Conservation (phyloP, 1,140 invertebrate species). For the Cylas formicarius region DNA sequence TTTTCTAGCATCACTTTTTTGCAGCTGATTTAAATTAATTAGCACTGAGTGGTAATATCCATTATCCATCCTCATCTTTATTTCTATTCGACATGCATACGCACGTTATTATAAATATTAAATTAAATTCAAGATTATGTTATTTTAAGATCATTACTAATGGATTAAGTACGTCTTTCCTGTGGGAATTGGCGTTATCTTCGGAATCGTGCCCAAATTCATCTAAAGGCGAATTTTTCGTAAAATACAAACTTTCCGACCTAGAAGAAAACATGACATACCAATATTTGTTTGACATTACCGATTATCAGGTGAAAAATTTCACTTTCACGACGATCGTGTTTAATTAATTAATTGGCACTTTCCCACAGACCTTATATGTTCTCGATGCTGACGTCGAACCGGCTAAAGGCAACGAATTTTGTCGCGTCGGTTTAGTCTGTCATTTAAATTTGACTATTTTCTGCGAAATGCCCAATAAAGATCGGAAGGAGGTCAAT, state of each 20-base stretch:
- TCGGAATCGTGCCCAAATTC: conserved; percentile 15
- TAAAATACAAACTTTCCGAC: conserved; percentile 42
- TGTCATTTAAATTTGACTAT: conserved; percentile 63
- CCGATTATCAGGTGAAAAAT: conserved; percentile 55
- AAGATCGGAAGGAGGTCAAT: conserved; percentile 23
- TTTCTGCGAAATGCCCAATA: conserved; percentile 13
- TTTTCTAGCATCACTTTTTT: too few species aligned
- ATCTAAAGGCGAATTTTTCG: conserved; percentile 33
- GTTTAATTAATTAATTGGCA: too few species aligned
- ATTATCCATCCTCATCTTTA: too few species aligned
- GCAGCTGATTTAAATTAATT: too few species aligned
- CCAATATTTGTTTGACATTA: conserved; percentile 52
- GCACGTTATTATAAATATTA: not conserved
- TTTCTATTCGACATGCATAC: too few species aligned
- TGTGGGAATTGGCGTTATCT: conserved; percentile 66
- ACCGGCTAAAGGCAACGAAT: conserved; percentile 71
- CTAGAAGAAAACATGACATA: conserved; percentile 43
- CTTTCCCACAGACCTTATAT: conserved; percentile 65
- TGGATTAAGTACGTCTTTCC: conserved; percentile 66
- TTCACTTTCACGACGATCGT: not conserved
- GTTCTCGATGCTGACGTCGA: conserved; percentile 74
- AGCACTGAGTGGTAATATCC: too few species aligned
- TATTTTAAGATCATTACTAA: conserved; percentile 51
- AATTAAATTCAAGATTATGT: not conserved
- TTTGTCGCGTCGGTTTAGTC: conserved; percentile 81